Base-by-base conservation (phyloP, 2,797 vertebrate genomes). In the Toxotes lorentzi region DNA sequence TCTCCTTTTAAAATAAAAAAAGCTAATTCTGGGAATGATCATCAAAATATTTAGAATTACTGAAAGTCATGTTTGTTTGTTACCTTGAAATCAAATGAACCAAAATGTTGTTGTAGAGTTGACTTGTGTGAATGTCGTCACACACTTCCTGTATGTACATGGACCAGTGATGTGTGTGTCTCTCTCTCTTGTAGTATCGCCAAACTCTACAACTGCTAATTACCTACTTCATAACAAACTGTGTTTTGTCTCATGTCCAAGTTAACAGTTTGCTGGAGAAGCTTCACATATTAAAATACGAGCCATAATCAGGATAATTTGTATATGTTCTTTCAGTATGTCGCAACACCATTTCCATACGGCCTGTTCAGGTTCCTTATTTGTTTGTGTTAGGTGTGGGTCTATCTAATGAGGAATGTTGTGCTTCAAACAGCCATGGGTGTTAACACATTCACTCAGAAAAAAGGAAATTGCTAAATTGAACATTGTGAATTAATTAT, bases 51-150 rank as follows among this genome's bases (percentile, higher is more conserved):
- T 27, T 35, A 24, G 12, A 13, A 59, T 7, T 17, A 16, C 11
- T 58, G 41, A 43, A 69, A 45, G 5, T 32, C 27, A 34, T 43
- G 66, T 57, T 69, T 45, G 24, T 27, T 32, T 47, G 41, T n/a
- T 12, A 59, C 21, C 4, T 38, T 10, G 11, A 59, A 59, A 59
- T 59, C 11, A 38, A 59, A 59, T 11, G 17, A 17, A 54, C 4
- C 2, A 34, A 57, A 32, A 38, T 48, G 34, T 35, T 62, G 27
- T 32, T n/a, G 7, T 10, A 34, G 16, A 34, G 54, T 23, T 34
- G 12, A 60, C 21, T 60, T 23, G 7, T 24, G 38, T 61, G 7
- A 41, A 24, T 19, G 17, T 24, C 17, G 8, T 19, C 17, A 47
- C 21, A 19, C 45, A 47, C 17, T 7, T 19, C 14, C 4, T 53